Conservation (phyloP, 2,888 invertebrate genomes). For the Andrena praecox region DNA sequence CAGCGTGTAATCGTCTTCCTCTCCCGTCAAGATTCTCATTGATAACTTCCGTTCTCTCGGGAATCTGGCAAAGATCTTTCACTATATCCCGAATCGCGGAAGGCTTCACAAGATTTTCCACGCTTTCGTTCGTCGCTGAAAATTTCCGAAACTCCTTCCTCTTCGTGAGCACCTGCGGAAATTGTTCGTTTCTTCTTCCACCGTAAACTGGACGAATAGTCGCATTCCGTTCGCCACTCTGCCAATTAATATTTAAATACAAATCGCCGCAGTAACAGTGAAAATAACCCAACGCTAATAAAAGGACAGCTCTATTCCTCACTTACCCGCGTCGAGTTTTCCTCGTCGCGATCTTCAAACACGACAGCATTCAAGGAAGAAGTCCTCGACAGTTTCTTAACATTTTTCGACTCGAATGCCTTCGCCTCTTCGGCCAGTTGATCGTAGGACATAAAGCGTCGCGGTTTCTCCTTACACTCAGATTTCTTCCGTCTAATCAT, state of each 20-base stretch:
- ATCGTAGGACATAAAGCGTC: conserved; percentile 31
- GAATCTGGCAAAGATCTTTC: conserved; percentile 20
- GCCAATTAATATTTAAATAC: conserved; percentile 4
- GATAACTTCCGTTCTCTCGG: not conserved
- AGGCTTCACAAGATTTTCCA: conserved; percentile 40
- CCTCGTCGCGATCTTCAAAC: not conserved
- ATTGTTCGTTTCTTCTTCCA: conserved; percentile 26
- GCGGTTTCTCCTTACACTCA: conserved; percentile 13
- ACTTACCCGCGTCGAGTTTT: not conserved
- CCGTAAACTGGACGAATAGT: conserved; percentile 64
- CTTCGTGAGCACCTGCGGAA: not conserved
- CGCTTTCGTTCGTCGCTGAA: not conserved
- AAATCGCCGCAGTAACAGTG: not conserved
- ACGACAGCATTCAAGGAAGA: conserved; percentile 10
- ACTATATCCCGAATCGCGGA: conserved; percentile 43
- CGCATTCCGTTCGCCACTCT: conserved; percentile 36
- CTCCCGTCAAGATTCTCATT: not conserved
- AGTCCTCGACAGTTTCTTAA: conserved; percentile 17
- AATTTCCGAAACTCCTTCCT: conserved; percentile 3
- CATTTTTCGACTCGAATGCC: not conserved
- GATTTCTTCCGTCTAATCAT: conserved; percentile 59
- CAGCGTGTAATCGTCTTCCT: not conserved
- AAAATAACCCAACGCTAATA: not conserved
- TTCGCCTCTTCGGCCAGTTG: conserved; percentile 18
- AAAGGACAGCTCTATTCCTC: not conserved